Evolutionary conservation across 1,140 invertebrate genomes (phyloP).

Genomic region (Diabrotica undecimpunctata): DNA sequence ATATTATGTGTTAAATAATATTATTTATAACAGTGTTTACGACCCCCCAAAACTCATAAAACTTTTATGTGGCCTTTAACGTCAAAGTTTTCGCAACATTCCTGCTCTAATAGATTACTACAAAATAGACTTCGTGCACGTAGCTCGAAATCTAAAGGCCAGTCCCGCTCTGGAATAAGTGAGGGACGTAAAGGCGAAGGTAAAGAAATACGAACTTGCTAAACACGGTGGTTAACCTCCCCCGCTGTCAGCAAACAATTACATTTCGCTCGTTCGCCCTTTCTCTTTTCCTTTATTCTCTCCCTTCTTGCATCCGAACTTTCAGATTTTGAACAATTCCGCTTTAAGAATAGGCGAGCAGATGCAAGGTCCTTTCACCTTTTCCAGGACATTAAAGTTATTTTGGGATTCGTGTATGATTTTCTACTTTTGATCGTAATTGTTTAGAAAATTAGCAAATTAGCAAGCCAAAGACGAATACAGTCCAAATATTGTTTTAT

Average conservation of each 20-base stretch:
- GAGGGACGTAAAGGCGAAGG: conserved; percentile 7
- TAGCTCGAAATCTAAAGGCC: background rate
- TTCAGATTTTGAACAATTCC: conserved; percentile 19
- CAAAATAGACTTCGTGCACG: too few species aligned
- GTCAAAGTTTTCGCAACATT: too few species aligned
- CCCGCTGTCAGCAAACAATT: conserved; percentile 20
- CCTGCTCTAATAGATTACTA: too few species aligned
- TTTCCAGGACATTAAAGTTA: conserved; percentile 9
- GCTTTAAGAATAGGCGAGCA: conserved; percentile 2
- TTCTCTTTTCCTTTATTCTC: background rate
- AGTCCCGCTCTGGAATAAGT: background rate
- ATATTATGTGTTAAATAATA: too few species aligned
- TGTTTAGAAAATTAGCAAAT: too few species aligned
- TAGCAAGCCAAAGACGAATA: too few species aligned
- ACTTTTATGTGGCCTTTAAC: too few species aligned
- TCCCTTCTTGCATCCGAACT: conserved; percentile 6
- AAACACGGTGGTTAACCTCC: conserved; percentile 20
- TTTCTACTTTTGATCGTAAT: too few species aligned
- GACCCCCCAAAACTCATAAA: too few species aligned
- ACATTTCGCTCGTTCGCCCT: conserved; percentile 1
- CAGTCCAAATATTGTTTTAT: too few species aligned
- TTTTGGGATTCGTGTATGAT: background rate
- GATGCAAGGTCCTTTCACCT: conserved; percentile 7
- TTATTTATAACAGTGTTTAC: too few species aligned
- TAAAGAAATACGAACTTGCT: conserved; percentile 19